A percentile compares a stretch with the other conserved stretches of the same genome.
These are phyloP conservation scores for Chironomus riparius DNA, from an alignment of 2,888 invertebrate genomes.

Conservation along the genomic window DNA sequence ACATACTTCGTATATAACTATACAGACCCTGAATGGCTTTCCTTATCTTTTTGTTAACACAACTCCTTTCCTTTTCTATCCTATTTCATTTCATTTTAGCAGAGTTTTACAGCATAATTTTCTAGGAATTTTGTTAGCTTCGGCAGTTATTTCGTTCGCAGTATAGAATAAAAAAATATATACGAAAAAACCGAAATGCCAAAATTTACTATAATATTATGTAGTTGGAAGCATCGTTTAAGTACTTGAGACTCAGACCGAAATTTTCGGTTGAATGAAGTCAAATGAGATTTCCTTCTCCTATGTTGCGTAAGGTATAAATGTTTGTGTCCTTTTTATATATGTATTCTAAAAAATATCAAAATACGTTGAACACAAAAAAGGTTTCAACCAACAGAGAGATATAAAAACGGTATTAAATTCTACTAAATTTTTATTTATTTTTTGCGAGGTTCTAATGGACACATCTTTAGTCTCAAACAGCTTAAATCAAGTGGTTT, in stretches of 20 bases:
- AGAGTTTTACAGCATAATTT: not conserved
- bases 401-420: conserved; percentile 18
- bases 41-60: not conserved
- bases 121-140: not conserved
- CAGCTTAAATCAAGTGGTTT: conserved; percentile 27
- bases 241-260: not conserved
- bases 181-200: not conserved
- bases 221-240: not conserved
- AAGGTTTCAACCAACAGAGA: not conserved
- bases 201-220: not conserved
- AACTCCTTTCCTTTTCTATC: not conserved
- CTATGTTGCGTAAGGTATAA: not conserved
- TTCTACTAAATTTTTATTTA: not conserved
- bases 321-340: not conserved
- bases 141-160: no score
- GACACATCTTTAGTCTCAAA: conserved; percentile 22
- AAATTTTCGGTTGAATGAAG: conserved; percentile 4
- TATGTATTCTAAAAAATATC: no score
- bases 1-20: not conserved
- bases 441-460: conserved; percentile 16
- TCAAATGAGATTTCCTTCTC: conserved; percentile 3
- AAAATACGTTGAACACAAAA: not conserved
- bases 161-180: not conserved
- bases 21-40: not conserved
- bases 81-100: not conserved